Base-by-base conservation (phyloP, 2,888 invertebrate genomes). In the Imbricaverruca yamaguchii region DNA sequence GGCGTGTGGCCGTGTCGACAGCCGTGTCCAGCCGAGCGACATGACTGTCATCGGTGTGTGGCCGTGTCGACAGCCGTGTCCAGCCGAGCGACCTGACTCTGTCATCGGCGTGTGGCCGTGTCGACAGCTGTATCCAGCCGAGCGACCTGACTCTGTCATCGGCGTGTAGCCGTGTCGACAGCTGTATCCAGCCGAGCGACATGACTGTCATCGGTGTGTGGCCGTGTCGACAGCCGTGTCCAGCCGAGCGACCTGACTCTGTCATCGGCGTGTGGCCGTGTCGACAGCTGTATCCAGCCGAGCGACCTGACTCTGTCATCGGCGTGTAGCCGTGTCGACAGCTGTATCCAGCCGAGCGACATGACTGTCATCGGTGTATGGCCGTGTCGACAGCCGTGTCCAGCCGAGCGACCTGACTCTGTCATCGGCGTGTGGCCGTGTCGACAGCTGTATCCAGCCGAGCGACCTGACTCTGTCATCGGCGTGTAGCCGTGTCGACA, bases 111-210 rank as follows among this genome's bases (percentile, higher is more conserved):
- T 39, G 39, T 39, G 39, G 2, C 39, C 53, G 7, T 63, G 57
- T 39, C 57, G 23, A 10, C 83, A 92, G 87, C 92, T 94, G 9
- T 94, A 95, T 4, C 88, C n/a, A n/a, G n/a, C n/a, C n/a, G n/a
- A n/a, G n/a, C n/a, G n/a, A n/a, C n/a, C n/a, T n/a, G n/a, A n/a
- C n/a, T n/a, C n/a, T n/a, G n/a, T n/a, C n/a, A n/a, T n/a, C n/a
- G 39, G 39, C 39, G 2, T 39, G 39, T 39, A 4, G 2, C 39
- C 53, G 7, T 63, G 57, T 39, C 57, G 23, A 10, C 83, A 92
- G 87, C 92, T 94, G 9, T 94, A 95, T 4, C 88, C n/a, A n/a
- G n/a, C n/a, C n/a, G n/a, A n/a, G n/a, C n/a, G n/a, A n/a, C n/a
- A n/a, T n/a, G n/a, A n/a, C n/a, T n/a, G n/a, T n/a, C n/a, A n/a